These are phyloP conservation scores for Cacatua alba DNA, from an alignment of 2,113 vertebrate genomes.

Conservation along the genomic window DNA sequence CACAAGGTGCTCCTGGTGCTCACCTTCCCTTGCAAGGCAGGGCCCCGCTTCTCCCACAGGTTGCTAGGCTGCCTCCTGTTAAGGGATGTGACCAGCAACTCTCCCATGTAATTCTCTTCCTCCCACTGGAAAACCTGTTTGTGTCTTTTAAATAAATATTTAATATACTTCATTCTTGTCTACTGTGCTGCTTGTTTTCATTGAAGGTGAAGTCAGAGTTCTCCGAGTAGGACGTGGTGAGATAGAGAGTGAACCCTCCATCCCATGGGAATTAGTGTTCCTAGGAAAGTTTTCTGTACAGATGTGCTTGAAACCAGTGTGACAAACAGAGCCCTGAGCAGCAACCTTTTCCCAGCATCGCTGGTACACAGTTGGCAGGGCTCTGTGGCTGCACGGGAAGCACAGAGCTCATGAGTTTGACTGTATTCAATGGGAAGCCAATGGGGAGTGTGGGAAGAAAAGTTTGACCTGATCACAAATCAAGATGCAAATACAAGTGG, in stretches of 20 bases:
- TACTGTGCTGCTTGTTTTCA: neutral
- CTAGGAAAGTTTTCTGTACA: neutral
- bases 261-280: neutral
- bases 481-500: neutral
- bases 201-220: neutral
- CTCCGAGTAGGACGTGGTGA: neutral
- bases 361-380: neutral
- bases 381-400: neutral
- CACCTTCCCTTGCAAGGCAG: accelerated
- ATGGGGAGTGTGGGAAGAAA: neutral
- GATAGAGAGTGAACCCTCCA: neutral
- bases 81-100: neutral
- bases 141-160: constrained; percentile 38
- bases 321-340: neutral
- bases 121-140: neutral
- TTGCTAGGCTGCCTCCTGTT: neutral
- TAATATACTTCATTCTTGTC: neutral
- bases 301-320: neutral
- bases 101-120: neutral
- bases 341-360: neutral
- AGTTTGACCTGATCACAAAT: neutral
- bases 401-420: neutral
- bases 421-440: neutral
- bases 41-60: neutral
- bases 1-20: neutral